Conservation (phyloP, 92 coral and sea anemone genomes). For the Blastomussa wellsi region DNA sequence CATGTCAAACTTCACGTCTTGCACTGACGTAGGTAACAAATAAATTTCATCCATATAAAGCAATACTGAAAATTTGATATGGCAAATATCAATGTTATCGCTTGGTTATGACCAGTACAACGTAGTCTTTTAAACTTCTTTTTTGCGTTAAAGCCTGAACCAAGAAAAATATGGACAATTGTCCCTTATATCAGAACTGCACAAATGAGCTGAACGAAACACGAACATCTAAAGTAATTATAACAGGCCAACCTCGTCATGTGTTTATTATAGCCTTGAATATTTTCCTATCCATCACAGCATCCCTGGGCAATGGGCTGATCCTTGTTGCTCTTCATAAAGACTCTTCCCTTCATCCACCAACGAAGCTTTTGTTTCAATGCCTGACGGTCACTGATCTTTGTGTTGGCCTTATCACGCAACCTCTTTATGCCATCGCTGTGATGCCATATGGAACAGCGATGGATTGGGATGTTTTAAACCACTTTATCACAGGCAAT, state of each 20-base stretch:
- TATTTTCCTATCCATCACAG: slow-evolving; percentile 7
- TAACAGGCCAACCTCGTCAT: background rate
- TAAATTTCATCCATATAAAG: no score
- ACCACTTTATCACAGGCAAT: background rate
- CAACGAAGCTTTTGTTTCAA: background rate
- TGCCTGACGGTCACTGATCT: slow-evolving; percentile 14
- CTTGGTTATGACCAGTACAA: no score
- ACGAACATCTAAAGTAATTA: background rate
- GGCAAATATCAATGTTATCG: no score
- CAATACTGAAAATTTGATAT: no score
- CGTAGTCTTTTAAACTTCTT: no score
- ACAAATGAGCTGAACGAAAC: background rate
- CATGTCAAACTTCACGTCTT: no score
- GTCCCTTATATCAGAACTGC: background rate
- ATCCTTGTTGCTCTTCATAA: background rate
- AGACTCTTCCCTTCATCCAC: background rate
- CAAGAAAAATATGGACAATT: background rate
- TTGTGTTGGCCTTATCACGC: background rate
- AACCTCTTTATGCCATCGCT: background rate
- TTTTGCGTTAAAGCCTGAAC: no score
- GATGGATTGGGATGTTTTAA: background rate
- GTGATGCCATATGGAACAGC: background rate
- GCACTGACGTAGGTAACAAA: no score
- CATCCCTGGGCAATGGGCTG: background rate
- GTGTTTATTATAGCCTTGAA: background rate